Evolutionary conservation across 2,113 vertebrate genomes (phyloP).

Genomic region (Ctenodactylus gundi): DNA sequence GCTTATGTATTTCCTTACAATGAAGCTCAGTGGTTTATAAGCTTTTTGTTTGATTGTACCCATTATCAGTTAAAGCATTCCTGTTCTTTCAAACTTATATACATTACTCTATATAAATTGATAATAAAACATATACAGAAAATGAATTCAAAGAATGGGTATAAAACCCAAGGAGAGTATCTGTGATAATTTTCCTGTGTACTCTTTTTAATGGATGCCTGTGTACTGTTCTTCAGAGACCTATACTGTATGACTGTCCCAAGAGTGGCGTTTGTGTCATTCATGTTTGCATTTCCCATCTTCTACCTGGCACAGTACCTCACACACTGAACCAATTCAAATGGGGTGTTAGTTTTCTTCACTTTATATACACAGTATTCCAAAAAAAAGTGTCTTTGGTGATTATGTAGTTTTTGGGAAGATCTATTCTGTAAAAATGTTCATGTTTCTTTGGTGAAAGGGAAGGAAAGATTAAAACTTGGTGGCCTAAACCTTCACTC

Average conservation of each 20-base stretch:
- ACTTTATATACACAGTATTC: not conserved
- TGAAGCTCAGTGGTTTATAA: slow-evolving; percentile 16
- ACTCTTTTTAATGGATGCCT: not conserved
- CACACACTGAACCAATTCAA: slow-evolving; percentile 2
- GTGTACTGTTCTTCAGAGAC: not conserved
- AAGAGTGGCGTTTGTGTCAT: not conserved
- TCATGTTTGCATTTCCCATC: not conserved
- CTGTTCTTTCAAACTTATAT: not conserved
- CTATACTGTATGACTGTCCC: not conserved
- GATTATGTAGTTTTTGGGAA: not conserved
- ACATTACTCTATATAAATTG: slow-evolving; percentile 27
- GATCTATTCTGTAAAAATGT: not conserved
- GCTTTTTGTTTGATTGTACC: not conserved
- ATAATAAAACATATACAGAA: slow-evolving; percentile 44
- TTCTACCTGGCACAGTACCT: not conserved
- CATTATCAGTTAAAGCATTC: slow-evolving; percentile 37
- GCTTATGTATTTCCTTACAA: slow-evolving; percentile 16
- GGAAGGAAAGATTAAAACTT: not conserved
- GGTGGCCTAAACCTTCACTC: not conserved
- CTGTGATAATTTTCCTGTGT: slow-evolving; percentile 18
- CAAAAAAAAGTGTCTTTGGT: not conserved
- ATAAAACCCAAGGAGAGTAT: slow-evolving; percentile 30
- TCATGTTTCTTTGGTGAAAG: slow-evolving; percentile 16
- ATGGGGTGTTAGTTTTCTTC: not conserved
- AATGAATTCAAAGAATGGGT: slow-evolving; percentile 17